phyloP scores from a whole-genome alignment of 2,797 vertebrate species.

The Diceros bicornis region DNA sequence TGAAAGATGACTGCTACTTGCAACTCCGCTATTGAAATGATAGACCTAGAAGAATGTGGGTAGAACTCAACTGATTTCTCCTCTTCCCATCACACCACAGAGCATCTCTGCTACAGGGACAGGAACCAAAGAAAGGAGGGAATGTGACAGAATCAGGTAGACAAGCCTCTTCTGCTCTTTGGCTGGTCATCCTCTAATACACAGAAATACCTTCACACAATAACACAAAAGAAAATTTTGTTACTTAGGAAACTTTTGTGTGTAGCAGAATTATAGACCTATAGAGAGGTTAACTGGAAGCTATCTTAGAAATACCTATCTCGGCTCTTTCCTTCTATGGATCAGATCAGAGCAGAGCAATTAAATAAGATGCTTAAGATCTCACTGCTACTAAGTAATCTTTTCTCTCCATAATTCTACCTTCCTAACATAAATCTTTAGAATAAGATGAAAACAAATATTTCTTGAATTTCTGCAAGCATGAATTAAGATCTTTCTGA shows the following conservation, averaged over 20 bases:
- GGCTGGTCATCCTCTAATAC: background rate
- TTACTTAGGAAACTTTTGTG: background rate
- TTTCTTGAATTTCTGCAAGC: conserved; percentile 2
- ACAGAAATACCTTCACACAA: background rate
- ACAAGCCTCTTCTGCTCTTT: background rate
- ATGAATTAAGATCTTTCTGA: conserved; percentile 32
- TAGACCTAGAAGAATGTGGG: background rate
- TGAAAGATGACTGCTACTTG: background rate
- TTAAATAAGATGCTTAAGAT: background rate
- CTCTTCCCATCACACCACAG: background rate
- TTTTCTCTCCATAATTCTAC: background rate
- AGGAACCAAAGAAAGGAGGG: background rate
- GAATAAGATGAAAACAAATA: conserved; percentile 4
- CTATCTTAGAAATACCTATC: background rate
- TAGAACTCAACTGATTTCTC: background rate
- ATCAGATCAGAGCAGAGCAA: background rate
- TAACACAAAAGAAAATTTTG: background rate
- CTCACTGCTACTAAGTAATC: background rate
- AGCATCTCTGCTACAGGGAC: background rate
- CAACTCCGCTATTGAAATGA: background rate
- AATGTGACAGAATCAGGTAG: background rate
- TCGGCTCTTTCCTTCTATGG: background rate
- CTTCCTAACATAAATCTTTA: background rate
- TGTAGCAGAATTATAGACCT: background rate
- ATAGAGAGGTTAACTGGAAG: background rate